A percentile compares a stretch with the other conserved stretches of the same genome.
Conservation (phyloP, 2,113 vertebrate species). For the Lepus americanus region DNA sequence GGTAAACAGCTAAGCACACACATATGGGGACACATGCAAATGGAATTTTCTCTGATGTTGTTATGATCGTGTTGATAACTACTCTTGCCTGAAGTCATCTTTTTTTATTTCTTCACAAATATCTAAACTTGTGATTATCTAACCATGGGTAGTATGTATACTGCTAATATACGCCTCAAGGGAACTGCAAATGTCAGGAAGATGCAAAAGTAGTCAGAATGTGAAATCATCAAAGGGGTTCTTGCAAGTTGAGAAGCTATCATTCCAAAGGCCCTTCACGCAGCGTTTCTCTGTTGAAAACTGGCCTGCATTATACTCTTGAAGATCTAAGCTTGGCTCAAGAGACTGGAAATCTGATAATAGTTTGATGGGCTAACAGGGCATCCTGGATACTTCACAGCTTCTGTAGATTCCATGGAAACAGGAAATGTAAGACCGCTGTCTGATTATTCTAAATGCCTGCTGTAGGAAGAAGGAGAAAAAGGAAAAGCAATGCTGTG, state of each 20-base stretch:
- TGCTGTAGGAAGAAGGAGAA: constrained; percentile 83
- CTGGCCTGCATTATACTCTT: constrained; percentile 78
- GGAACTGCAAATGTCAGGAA: constrained; percentile 85
- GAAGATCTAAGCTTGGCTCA: constrained; percentile 87
- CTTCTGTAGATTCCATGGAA: constrained; percentile 85
- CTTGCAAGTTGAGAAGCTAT: constrained; percentile 85
- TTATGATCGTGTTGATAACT: constrained; percentile 66
- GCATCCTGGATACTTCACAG: constrained; percentile 84
- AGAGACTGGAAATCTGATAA: constrained; percentile 87
- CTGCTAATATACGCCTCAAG: constrained; percentile 82
- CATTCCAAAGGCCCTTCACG: constrained; percentile 84
- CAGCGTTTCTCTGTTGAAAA: constrained; percentile 86
- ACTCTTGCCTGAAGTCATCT: constrained; percentile 66
- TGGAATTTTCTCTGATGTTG: constrained; percentile 28
- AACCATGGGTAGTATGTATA: constrained; percentile 78
- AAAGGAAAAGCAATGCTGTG: constrained; percentile 78
- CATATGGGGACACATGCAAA: not conserved
- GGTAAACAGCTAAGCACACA: not conserved
- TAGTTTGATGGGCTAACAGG: constrained; percentile 82
- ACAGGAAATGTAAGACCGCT: constrained; percentile 82
- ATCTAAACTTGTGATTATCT: constrained; percentile 85
- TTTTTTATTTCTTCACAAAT: constrained; percentile 79
- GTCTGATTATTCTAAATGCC: constrained; percentile 84
- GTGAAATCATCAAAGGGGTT: constrained; percentile 86
- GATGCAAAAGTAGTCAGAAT: constrained; percentile 85